Conservation (phyloP, 2,113 vertebrate genomes). For the Protomyctophum bolini region DNA sequence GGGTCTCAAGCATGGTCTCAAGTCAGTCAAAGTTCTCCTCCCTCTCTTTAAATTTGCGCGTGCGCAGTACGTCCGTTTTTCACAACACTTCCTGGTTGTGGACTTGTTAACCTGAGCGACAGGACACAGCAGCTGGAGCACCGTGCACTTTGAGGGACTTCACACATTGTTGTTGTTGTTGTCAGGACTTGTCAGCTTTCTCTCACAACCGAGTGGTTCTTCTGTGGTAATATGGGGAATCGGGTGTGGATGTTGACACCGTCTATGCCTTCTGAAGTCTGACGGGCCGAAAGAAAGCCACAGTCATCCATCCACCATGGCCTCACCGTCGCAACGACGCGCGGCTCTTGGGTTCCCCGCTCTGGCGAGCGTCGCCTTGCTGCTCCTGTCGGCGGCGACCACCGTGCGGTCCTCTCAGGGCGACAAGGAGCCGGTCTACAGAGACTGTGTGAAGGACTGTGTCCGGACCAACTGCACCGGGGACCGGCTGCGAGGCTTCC, state of each 20-base stretch:
- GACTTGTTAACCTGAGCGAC: background rate
- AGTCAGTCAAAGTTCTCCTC: too few species aligned
- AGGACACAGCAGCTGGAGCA: background rate
- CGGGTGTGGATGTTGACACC: slow-evolving; percentile 25
- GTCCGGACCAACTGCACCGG: slow-evolving; percentile 93
- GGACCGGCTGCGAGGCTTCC: slow-evolving; percentile 84
- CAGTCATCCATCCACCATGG: slow-evolving; percentile 43
- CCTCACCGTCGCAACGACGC: slow-evolving; percentile 45
- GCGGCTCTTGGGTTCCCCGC: slow-evolving; percentile 68
- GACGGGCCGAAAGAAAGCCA: slow-evolving; percentile 30
- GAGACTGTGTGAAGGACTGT: slow-evolving; percentile 88
- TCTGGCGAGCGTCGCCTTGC: slow-evolving; percentile 61
- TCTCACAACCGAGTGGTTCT: slow-evolving; percentile 9
- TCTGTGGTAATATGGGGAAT: slow-evolving; percentile 35
- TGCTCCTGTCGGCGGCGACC: slow-evolving; percentile 54
- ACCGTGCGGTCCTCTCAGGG: slow-evolving; percentile 83
- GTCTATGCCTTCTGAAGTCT: slow-evolving; percentile 62
- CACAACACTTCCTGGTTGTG: slow-evolving; percentile 6
- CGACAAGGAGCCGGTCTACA: slow-evolving; percentile 94
- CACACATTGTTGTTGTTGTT: too few species aligned
- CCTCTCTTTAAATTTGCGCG: background rate
- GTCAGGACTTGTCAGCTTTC: background rate
- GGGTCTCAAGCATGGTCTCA: too few species aligned
- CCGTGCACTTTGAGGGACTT: background rate
- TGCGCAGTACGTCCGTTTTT: background rate